A percentile compares a stretch with the other conserved stretches of the same genome.
Conservation (phyloP, 2,888 invertebrate species). For the Azorinus chamasolen region DNA sequence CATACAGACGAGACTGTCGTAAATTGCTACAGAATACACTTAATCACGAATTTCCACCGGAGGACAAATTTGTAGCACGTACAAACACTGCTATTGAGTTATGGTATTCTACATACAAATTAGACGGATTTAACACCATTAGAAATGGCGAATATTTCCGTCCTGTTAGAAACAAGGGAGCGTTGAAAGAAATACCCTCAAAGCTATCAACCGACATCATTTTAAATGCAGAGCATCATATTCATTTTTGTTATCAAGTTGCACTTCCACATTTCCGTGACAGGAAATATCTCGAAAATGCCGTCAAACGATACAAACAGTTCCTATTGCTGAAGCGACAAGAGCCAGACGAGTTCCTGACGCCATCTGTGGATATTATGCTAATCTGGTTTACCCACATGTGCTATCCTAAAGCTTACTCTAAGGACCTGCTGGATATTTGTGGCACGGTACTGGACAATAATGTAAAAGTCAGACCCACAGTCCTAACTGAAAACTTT, state of each 20-base stretch:
- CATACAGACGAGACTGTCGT: slow-evolving; percentile 56
- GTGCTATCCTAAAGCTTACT: slow-evolving; percentile 55
- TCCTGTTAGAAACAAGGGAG: slow-evolving; percentile 32
- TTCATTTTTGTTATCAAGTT: slow-evolving; percentile 61
- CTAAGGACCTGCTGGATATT: slow-evolving; percentile 43
- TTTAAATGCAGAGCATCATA: slow-evolving; percentile 33
- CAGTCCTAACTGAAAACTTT: slow-evolving; percentile 30
- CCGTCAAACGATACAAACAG: slow-evolving; percentile 55
- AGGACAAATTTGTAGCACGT: slow-evolving; percentile 17
- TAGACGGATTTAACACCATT: slow-evolving; percentile 53
- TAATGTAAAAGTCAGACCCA: slow-evolving; percentile 42
- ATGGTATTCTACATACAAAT: slow-evolving; percentile 52
- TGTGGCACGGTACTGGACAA: slow-evolving; percentile 56
- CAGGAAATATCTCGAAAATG: slow-evolving; percentile 46
- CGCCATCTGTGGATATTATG: slow-evolving; percentile 58
- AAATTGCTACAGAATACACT: slow-evolving; percentile 34
- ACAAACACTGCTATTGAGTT: slow-evolving; percentile 50
- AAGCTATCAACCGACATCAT: slow-evolving; percentile 36
- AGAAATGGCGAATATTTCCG: slow-evolving; percentile 44
- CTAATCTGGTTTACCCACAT: slow-evolving; percentile 61
- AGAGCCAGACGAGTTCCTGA: slow-evolving; percentile 42
- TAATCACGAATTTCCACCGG: slow-evolving; percentile 29
- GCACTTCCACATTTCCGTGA: slow-evolving; percentile 60
- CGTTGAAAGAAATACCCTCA: slow-evolving; percentile 23
- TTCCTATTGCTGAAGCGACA: slow-evolving; percentile 49